Conservation (phyloP, 2,113 vertebrate species). For the Apistogramma diplotaenia region DNA sequence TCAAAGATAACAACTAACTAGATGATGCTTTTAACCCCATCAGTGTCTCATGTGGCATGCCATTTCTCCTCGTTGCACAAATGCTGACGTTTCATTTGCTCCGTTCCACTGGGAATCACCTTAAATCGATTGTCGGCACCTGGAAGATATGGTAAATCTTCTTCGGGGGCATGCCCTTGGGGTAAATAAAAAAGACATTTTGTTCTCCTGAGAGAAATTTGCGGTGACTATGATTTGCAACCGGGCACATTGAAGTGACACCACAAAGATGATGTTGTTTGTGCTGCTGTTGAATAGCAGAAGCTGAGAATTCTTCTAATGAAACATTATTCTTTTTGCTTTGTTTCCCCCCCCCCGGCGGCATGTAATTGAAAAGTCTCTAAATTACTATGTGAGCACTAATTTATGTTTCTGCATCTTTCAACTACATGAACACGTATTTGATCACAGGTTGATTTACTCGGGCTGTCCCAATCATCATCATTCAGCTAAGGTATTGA, state of each 20-base stretch:
- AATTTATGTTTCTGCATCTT: neutral
- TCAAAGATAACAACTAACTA: constrained; percentile 41
- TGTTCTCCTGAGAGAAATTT: constrained; percentile 20
- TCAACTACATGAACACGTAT: neutral
- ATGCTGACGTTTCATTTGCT: constrained; percentile 70
- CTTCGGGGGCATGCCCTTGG: constrained; percentile 30
- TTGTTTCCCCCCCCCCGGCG: neutral
- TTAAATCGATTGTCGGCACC: constrained; percentile 55
- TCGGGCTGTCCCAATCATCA: constrained; percentile 22
- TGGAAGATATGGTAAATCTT: constrained; percentile 41
- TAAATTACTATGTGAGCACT: neutral
- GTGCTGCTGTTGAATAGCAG: neutral
- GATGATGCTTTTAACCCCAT: neutral
- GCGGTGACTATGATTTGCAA: neutral
- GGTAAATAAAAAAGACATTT: constrained; percentile 20
- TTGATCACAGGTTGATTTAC: neutral
- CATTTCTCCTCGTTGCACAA: constrained; percentile 56
- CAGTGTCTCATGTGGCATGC: neutral
- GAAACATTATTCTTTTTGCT: neutral
- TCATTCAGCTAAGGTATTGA: constrained; percentile 45
- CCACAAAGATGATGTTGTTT: neutral
- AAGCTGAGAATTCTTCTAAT: neutral
- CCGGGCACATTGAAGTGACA: neutral
- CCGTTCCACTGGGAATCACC: constrained; percentile 38
- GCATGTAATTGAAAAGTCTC: neutral